phyloP scores from a whole-genome alignment of 2,888 invertebrate genomes.

The Octonoba sinensis region DNA sequence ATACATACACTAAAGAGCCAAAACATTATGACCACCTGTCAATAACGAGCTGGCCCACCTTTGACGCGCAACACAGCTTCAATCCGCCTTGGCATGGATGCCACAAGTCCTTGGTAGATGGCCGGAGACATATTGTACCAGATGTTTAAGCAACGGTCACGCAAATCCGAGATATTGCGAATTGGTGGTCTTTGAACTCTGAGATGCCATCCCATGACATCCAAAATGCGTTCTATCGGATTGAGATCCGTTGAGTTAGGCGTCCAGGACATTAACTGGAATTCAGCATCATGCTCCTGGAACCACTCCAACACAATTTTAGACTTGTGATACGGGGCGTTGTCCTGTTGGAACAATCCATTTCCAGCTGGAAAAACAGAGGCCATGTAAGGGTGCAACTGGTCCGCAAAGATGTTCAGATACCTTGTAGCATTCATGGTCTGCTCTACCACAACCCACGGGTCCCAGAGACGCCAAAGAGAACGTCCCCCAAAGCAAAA shows the following conservation, averaged over 20 bases:
- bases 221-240: not conserved
- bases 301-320: conserved; percentile 4
- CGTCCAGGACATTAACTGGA: too few relatives aligned
- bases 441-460: not conserved
- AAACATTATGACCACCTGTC: too few relatives aligned
- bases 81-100: too few relatives aligned
- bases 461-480: conserved; percentile 1
- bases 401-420: conserved; percentile 3
- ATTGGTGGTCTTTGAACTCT: conserved; percentile 1
- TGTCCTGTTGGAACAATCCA: not conserved
- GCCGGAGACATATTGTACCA: conserved; percentile 7
- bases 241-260: not conserved
- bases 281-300: too few relatives aligned
- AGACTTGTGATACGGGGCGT: not conserved
- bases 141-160: conserved; percentile 1
- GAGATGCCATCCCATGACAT: not conserved
- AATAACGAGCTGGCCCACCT: too few relatives aligned
- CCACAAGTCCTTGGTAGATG: too few relatives aligned
- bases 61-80: too few relatives aligned
- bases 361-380: not conserved
- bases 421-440: conserved; percentile 1
- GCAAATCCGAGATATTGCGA: conserved; percentile 1
- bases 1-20: too few relatives aligned
- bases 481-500: conserved; percentile 3
- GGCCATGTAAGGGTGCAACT: conserved; percentile 6